Base-by-base conservation (phyloP, 64 coral and sea anemone species). In the Acropora yongei region DNA sequence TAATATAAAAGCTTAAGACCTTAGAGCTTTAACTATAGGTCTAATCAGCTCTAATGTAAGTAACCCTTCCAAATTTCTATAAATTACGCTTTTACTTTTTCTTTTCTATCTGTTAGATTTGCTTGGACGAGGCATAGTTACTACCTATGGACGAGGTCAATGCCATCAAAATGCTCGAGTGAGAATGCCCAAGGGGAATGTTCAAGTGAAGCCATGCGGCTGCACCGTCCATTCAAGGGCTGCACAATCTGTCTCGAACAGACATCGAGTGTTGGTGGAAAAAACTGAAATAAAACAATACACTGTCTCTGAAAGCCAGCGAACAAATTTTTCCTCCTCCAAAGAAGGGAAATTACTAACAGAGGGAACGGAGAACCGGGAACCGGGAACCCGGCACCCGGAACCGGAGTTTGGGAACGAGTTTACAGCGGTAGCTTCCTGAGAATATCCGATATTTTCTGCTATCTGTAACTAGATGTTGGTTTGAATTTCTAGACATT, bases 261-360 rank as follows among this genome's bases (percentile, higher is more conserved):
- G 57, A 85, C 30, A 45, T 85, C 41, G 57, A 85, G 63, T 85
- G 82, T 42, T 58, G 69, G 10, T 85, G 82, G 82, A 68, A 65
- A 13, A 85, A 85, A 43, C 67, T 57, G 45, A 85, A 85, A 44
- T 0, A 10, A 41, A 68, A 7, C 6, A 68, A 3, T 3, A 4
- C 66, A 13, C 66, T 17, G 18, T 68, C 66, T 17, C 18, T 7
- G 66, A 10, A 17, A n/a, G 7, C 66, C 4, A 17, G 4, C 0
- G 66, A 68, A 68, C 12, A 68, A 68, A 68, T 68, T 10, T 68
- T 68, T 13, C 66, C 51, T 68, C 12, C 18, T 0, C 6, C 66
- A n/a, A 68, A 30, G 30, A 30, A 30, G 30, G 30, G 30, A 30
- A 30, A 30, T 30, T 30, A 30, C 30, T 30, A 30, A 30, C 30